Evolutionary conservation across 2,888 invertebrate species (phyloP).

Genomic region (Emmelina monodactyla): DNA sequence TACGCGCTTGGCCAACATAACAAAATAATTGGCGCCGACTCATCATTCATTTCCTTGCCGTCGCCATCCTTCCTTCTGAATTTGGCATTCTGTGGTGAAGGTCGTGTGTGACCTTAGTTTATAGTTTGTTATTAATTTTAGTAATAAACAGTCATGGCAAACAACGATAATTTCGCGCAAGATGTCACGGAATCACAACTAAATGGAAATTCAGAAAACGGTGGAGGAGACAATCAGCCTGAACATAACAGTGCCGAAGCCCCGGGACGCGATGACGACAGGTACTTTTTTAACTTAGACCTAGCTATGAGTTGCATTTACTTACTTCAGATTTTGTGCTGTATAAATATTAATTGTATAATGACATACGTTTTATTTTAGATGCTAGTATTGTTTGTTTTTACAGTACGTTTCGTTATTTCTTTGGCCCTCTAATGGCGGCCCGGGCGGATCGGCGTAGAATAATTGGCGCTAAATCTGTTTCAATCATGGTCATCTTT

Average conservation of each 20-base stretch:
- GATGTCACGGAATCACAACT: constrained; percentile 76
- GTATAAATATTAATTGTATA: neutral
- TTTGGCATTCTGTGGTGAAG: constrained; percentile 61
- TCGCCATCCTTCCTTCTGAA: constrained; percentile 56
- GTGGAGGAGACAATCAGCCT: constrained; percentile 72
- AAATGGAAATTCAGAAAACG: constrained; percentile 69
- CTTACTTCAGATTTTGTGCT: neutral
- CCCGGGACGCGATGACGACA: constrained; percentile 82
- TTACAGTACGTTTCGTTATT: constrained; percentile 34
- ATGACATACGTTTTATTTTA: constrained; percentile 3
- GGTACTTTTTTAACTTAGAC: constrained; percentile 46
- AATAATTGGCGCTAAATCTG: constrained; percentile 43
- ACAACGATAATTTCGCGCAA: constrained; percentile 82
- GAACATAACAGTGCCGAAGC: constrained; percentile 80
- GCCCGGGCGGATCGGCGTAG: constrained; percentile 39
- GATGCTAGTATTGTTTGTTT: constrained; percentile 20
- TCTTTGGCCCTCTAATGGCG: constrained; percentile 49
- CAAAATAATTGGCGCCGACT: constrained; percentile 40
- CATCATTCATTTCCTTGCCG: constrained; percentile 37
- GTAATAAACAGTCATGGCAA: constrained; percentile 70
- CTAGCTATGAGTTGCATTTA: neutral
- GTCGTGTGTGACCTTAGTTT: constrained; percentile 56
- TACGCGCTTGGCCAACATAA: constrained; percentile 31
- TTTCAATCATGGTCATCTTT: constrained; percentile 45
- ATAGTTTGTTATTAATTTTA: constrained; percentile 53